These are phyloP conservation scores for Lutjanus argentimaculatus DNA, from an alignment of 2,797 vertebrate genomes.

Conservation along the genomic window DNA sequence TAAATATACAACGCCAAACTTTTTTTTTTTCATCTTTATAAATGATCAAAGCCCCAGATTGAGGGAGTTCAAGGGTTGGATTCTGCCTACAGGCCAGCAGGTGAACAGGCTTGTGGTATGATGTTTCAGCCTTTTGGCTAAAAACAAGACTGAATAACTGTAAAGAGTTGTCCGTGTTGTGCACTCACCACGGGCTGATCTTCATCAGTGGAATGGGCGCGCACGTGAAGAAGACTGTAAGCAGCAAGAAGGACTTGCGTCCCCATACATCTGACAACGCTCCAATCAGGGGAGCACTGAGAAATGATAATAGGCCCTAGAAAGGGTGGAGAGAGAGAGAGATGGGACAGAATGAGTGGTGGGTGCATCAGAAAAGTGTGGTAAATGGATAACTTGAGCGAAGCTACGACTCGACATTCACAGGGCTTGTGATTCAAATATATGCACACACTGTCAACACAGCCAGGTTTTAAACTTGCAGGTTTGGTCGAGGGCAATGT, in stretches of 20 bases:
- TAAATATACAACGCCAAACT: no score
- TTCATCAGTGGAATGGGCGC: constrained; percentile 95
- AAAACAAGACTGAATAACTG: background rate
- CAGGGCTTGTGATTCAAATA: background rate
- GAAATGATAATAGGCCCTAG: constrained; percentile 92
- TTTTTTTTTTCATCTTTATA: no score
- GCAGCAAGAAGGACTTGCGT: constrained; percentile 94
- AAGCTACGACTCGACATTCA: background rate
- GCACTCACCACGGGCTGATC: constrained; percentile 94
- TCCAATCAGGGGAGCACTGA: constrained; percentile 94
- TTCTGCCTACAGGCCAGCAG: no score
- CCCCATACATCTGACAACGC: constrained; percentile 96
- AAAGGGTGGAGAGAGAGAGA: background rate
- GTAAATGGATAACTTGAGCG: constrained; percentile 15
- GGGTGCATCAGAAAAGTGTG: background rate
- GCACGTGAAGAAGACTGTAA: constrained; percentile 95
- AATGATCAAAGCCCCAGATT: no score
- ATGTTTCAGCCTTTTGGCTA: no score
- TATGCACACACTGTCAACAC: background rate
- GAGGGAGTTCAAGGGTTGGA: no score
- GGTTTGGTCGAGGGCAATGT: background rate
- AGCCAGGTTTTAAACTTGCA: background rate
- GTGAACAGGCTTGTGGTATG: no score
- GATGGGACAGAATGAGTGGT: background rate
- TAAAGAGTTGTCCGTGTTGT: background rate